A percentile compares a stretch with the other conserved stretches of the same genome.
Conservation (phyloP, 2,888 invertebrate genomes). For the Drosophila pseudotakahashii region DNA sequence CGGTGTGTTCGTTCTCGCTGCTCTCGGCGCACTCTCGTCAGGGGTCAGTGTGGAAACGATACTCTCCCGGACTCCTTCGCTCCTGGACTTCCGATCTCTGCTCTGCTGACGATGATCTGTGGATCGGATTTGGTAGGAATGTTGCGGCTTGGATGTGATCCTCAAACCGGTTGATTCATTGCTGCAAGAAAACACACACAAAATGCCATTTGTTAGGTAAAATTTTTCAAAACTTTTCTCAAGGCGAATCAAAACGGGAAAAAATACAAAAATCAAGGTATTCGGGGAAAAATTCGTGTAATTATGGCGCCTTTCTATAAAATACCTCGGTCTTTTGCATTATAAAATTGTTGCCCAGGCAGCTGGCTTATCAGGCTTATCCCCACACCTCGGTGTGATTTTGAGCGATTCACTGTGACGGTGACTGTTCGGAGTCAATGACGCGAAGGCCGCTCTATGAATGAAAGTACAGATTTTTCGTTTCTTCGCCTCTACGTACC, state of each 20-base stretch:
- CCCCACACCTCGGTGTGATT: not conserved
- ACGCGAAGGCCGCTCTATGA: constrained; percentile 61
- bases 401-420: constrained; percentile 34
- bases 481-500: constrained; percentile 13
- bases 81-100: constrained; percentile 1
- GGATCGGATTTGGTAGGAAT: not conserved
- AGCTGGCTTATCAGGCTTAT: constrained; percentile 27
- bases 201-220: constrained; percentile 27
- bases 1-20: not conserved
- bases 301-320: constrained; percentile 55
- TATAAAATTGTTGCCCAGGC: constrained; percentile 41
- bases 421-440: constrained; percentile 19
- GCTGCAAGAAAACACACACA: constrained; percentile 51
- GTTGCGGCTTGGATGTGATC: constrained; percentile 16
- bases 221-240: constrained; percentile 40
- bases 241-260: constrained; percentile 22
- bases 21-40: constrained; percentile 3
- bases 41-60: constrained; percentile 2
- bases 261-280: not conserved
- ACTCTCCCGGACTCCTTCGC: constrained; percentile 1
- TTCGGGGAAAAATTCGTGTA: constrained; percentile 47
- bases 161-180: constrained; percentile 62
- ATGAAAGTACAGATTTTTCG: constrained; percentile 64
- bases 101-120: constrained; percentile 7
- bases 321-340: constrained; percentile 56